A percentile compares a stretch with the other conserved stretches of the same genome.
These are phyloP conservation scores for Carettochelys insculpta DNA, from an alignment of 2,113 vertebrate genomes.

Conservation along the genomic window DNA sequence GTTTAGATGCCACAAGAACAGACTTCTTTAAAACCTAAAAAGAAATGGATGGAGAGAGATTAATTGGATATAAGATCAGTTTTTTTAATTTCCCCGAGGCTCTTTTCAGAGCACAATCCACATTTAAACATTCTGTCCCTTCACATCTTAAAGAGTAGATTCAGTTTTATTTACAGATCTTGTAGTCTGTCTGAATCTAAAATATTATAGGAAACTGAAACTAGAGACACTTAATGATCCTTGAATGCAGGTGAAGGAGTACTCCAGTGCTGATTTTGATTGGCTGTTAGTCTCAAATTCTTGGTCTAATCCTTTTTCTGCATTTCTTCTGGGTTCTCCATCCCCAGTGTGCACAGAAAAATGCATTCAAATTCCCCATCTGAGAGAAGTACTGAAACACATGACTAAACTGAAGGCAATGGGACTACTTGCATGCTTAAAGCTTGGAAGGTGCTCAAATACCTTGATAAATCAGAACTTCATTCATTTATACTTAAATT, in stretches of 20 bases:
- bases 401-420: not conserved
- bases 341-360: not conserved
- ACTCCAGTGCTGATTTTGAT: not conserved
- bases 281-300: not conserved
- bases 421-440: not conserved
- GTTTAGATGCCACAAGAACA: not conserved
- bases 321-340: not conserved
- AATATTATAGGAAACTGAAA: not conserved
- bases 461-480: not conserved
- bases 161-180: not conserved
- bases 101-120: not conserved
- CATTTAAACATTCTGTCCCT: not conserved
- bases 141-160: not conserved
- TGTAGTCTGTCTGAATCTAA: not conserved
- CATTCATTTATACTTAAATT: not conserved
- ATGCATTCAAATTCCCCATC: not conserved
- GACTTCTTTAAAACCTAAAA: not conserved
- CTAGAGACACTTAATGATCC: not conserved
- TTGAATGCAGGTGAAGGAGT: not conserved
- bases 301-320: not conserved
- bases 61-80: not conserved
- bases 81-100: not conserved
- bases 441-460: not conserved
- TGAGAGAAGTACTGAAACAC: not conserved
- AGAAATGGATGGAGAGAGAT: not conserved